Conservation (phyloP, 1,140 invertebrate species). For the Scylla paramamosain region DNA sequence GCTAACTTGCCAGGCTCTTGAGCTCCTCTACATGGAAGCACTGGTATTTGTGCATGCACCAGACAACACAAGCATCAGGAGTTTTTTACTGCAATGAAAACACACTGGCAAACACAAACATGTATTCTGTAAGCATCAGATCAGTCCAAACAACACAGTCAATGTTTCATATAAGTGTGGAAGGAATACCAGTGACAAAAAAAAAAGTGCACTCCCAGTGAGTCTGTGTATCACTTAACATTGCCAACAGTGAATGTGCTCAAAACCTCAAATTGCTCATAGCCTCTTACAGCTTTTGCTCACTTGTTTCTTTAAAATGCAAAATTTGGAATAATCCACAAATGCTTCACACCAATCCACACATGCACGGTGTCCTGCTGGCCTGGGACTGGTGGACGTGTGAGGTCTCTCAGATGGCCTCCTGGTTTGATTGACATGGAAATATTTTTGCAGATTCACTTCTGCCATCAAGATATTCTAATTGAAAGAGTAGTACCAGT, state of each 20-base stretch:
- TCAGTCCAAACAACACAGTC: neutral
- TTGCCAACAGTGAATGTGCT: neutral
- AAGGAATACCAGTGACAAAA: neutral
- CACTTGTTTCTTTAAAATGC: neutral
- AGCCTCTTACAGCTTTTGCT: neutral
- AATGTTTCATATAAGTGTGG: neutral
- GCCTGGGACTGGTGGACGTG: neutral
- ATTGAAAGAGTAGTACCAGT: neutral
- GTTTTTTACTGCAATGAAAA: neutral
- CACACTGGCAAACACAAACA: neutral
- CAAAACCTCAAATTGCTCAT: neutral
- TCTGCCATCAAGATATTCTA: neutral
- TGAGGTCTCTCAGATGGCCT: neutral
- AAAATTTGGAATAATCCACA: neutral
- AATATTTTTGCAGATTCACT: neutral
- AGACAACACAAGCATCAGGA: conserved; percentile 1
- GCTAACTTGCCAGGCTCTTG: neutral
- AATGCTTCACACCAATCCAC: neutral
- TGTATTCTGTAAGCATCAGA: neutral
- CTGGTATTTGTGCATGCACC: neutral
- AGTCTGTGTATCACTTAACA: neutral
- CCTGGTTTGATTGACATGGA: neutral
- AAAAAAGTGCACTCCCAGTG: neutral
- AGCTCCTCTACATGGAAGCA: conserved; percentile 12
- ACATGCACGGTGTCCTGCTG: neutral